Evolutionary conservation across 2,888 invertebrate species (phyloP).

Genomic region (Pomacea canaliculata): DNA sequence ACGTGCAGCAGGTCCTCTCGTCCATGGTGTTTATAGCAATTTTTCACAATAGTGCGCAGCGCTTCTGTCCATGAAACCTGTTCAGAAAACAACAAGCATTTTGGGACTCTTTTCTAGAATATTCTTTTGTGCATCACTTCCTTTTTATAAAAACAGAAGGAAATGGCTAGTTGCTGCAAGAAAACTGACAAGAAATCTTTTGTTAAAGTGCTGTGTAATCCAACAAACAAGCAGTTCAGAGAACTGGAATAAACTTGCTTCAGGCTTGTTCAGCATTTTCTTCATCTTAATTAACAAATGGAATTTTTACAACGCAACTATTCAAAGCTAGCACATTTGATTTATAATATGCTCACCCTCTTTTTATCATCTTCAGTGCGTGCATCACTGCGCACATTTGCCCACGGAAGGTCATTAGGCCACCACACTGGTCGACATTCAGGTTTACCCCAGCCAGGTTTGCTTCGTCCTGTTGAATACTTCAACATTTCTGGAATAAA

Average conservation of each 20-base stretch:
- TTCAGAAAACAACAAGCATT: constrained; percentile 40
- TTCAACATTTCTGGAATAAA: constrained; percentile 98
- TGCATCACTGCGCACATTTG: constrained; percentile 97
- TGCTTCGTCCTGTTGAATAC: constrained; percentile 93
- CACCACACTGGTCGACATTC: constrained; percentile 97
- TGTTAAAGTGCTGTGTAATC: no score
- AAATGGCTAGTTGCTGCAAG: no score
- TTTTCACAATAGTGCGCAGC: constrained; percentile 93
- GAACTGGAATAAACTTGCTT: not conserved
- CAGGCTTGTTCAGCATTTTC: not conserved
- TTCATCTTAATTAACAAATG: not conserved
- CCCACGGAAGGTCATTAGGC: constrained; percentile 98
- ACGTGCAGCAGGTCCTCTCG: constrained; percentile 94
- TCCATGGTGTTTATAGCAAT: constrained; percentile 98
- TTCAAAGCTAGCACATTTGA: not conserved
- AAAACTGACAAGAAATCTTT: no score
- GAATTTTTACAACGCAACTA: not conserved
- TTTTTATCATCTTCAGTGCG: constrained; percentile 96
- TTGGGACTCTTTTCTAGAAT: no score
- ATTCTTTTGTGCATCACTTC: no score
- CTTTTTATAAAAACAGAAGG: no score
- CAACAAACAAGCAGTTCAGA: no score
- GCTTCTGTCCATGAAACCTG: constrained; percentile 99
- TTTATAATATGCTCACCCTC: constrained; percentile 77
- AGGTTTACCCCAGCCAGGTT: constrained; percentile 97